Percentiles rank a stretch among this genome's conserved stretches.
These are phyloP conservation scores for Atopsyche davidsoni DNA, from an alignment of 1,140 invertebrate genomes.

Conservation along the genomic window DNA sequence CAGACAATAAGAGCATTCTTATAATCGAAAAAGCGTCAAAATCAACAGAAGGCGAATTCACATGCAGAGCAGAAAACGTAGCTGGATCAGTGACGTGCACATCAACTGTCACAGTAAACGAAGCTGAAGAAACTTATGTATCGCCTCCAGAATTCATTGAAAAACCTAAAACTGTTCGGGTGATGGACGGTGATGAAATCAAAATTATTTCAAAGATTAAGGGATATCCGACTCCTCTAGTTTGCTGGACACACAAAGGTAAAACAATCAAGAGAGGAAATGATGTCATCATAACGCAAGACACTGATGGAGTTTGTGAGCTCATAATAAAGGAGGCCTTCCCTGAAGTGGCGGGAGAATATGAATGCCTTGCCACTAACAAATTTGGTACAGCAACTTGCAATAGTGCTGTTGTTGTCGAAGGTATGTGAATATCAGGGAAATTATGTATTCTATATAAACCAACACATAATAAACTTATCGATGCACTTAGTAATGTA, in stretches of 20 bases:
- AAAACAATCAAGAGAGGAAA: slow-evolving; percentile 68
- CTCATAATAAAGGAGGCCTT: slow-evolving; percentile 88
- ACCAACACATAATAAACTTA: no score
- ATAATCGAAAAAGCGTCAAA: slow-evolving; percentile 69
- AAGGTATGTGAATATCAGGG: slow-evolving; percentile 55
- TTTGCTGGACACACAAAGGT: slow-evolving; percentile 76
- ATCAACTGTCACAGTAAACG: slow-evolving; percentile 64
- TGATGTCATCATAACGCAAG: slow-evolving; percentile 69
- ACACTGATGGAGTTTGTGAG: slow-evolving; percentile 72
- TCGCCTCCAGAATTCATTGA: slow-evolving; percentile 70
- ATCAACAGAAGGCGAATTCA: slow-evolving; percentile 72
- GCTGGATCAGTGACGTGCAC: slow-evolving; percentile 79
- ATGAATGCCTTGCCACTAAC: slow-evolving; percentile 79
- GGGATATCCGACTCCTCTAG: slow-evolving; percentile 75
- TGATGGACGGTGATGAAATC: slow-evolving; percentile 91
- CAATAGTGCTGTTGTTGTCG: slow-evolving; percentile 71
- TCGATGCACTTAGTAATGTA: no score
- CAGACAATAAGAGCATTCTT: slow-evolving; percentile 75
- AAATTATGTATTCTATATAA: no score
- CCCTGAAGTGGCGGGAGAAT: slow-evolving; percentile 87
- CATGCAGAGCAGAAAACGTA: slow-evolving; percentile 83
- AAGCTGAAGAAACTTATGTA: slow-evolving; percentile 55
- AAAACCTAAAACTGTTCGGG: slow-evolving; percentile 63
- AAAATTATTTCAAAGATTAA: slow-evolving; percentile 67
- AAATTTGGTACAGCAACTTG: slow-evolving; percentile 77